Evolutionary conservation across 2,888 invertebrate species (phyloP).

Genomic region (Villa cingulata): DNA sequence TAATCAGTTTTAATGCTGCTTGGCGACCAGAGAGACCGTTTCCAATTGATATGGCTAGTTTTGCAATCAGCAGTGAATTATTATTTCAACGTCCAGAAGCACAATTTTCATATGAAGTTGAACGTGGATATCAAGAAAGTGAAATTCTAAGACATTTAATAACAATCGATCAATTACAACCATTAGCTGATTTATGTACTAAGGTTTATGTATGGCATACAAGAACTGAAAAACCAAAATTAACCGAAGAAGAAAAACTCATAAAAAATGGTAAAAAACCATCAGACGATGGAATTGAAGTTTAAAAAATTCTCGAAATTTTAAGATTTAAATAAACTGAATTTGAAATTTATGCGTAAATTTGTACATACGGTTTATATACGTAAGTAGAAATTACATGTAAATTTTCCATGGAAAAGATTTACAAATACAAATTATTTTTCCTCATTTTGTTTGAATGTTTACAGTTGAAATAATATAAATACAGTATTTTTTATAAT

Average conservation of each 20-base stretch:
- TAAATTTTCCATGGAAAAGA: too few species aligned
- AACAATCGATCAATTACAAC: constrained; percentile 66
- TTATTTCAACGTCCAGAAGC: constrained; percentile 59
- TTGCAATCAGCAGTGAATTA: constrained; percentile 69
- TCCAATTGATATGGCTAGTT: constrained; percentile 97
- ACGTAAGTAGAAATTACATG: too few species aligned
- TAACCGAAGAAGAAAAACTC: constrained; percentile 41
- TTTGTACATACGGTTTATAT: too few species aligned
- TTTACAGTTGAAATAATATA: too few species aligned
- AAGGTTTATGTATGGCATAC: constrained; percentile 99
- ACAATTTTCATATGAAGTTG: constrained; percentile 68
- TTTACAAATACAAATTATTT: too few species aligned
- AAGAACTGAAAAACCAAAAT: constrained; percentile 75
- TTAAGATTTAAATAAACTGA: too few species aligned
- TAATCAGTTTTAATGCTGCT: constrained; percentile 49
- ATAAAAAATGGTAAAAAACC: too few species aligned
- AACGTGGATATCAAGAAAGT: constrained; percentile 80
- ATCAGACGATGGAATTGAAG: too few species aligned
- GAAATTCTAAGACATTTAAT: constrained; percentile 65
- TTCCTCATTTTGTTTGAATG: too few species aligned
- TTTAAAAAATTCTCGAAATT: too few species aligned
- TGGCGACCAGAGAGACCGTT: constrained; percentile 88
- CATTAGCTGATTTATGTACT: constrained; percentile 78
- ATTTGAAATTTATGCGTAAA: too few species aligned
- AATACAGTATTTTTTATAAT: too few species aligned